phyloP scores from a whole-genome alignment of 2,797 vertebrate species.

The Micrastur ruficollis region DNA sequence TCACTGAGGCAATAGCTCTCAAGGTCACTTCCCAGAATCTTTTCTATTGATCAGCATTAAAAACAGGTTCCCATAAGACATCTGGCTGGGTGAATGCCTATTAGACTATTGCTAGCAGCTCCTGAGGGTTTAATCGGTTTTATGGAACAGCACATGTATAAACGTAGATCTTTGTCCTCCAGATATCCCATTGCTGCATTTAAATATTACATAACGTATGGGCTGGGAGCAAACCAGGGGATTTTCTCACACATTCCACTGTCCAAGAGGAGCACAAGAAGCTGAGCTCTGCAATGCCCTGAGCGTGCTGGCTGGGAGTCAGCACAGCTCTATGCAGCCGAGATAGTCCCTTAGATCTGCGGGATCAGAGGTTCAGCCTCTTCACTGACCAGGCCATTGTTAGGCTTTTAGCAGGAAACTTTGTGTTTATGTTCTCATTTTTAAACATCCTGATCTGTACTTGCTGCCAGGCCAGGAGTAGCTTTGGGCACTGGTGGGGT shows the following conservation, averaged over 20 bases:
- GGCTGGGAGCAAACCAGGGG: not conserved
- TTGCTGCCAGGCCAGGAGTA: not conserved
- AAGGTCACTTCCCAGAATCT: not conserved
- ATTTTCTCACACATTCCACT: not conserved
- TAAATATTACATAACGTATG: not conserved
- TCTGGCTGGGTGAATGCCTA: not conserved
- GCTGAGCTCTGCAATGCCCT: not conserved
- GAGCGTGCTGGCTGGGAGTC: not conserved
- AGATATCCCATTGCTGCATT: not conserved
- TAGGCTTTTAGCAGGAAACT: not conserved
- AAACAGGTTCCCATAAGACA: not conserved
- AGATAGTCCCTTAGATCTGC: not conserved
- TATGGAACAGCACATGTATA: not conserved
- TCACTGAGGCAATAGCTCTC: not conserved
- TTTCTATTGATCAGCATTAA: not conserved
- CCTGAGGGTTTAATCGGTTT: not conserved
- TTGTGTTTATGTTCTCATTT: not conserved
- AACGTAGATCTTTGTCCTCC: not conserved
- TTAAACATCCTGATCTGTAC: not conserved
- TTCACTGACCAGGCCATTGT: accelerated
- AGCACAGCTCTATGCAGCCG: not conserved
- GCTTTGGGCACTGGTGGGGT: not conserved
- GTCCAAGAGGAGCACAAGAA: not conserved
- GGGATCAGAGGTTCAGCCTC: not conserved
- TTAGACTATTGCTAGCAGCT: not conserved